Conservation (phyloP, 2,797 vertebrate species). For the Poecilia wingei region DNA sequence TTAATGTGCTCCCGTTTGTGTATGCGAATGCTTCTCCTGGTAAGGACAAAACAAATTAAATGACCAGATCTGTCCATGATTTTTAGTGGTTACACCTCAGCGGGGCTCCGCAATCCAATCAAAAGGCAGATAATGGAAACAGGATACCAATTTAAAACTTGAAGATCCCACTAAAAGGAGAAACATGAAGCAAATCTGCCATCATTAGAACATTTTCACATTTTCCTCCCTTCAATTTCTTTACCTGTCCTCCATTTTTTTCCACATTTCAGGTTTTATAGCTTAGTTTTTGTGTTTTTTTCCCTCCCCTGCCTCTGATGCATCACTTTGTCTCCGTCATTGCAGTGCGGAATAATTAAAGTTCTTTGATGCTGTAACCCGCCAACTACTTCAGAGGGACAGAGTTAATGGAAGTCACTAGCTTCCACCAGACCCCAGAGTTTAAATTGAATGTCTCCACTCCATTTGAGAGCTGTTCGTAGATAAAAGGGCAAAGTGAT, state of each 20-base stretch:
- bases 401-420: constrained; percentile 67
- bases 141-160: constrained; percentile 66
- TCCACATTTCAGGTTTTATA: constrained; percentile 19
- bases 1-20: constrained; percentile 16
- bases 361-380: constrained; percentile 65
- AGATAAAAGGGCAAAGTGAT: constrained; percentile 69
- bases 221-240: constrained; percentile 15
- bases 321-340: constrained; percentile 52
- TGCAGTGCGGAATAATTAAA: constrained; percentile 65
- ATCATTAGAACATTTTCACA: constrained; percentile 44
- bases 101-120: constrained; percentile 73
- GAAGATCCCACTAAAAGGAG: constrained; percentile 47
- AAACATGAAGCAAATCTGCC: constrained; percentile 51
- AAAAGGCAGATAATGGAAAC: constrained; percentile 70
- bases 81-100: constrained; percentile 62
- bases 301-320: constrained; percentile 6
- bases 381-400: constrained; percentile 60
- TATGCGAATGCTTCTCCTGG: constrained; percentile 14
- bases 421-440: constrained; percentile 61
- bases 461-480: constrained; percentile 64
- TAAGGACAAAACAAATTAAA: constrained; percentile 52
- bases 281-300: background rate
- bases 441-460: constrained; percentile 75
- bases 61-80: constrained; percentile 56
- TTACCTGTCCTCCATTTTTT: constrained; percentile 16